Percentiles rank a stretch among this genome's conserved stretches.
Evolutionary conservation across 1,140 invertebrate species (phyloP).

Genomic region (Drosophila ananassae): DNA sequence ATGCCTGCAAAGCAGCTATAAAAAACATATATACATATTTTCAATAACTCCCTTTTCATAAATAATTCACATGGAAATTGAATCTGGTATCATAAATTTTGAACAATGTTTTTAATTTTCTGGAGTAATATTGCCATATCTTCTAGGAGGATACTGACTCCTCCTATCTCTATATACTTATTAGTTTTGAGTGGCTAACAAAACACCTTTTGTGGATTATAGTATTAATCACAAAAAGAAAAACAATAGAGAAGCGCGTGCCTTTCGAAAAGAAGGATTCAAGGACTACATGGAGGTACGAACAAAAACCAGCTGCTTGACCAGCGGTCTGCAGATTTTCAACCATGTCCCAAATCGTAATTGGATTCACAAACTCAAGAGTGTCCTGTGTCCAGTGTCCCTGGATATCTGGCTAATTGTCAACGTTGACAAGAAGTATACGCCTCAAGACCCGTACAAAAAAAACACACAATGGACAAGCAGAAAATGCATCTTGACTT

Average conservation of each 20-base stretch:
- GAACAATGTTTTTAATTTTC: neutral
- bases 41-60: conserved; percentile 75
- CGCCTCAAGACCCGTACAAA: conserved; percentile 26
- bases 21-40: conserved; percentile 69
- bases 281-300: neutral
- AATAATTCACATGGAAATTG: conserved; percentile 76
- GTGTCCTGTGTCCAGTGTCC: conserved; percentile 24
- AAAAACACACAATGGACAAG: conserved; percentile 8
- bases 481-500: conserved; percentile 76
- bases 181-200: conserved; percentile 48
- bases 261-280: conserved; percentile 35
- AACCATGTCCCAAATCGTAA: conserved; percentile 51
- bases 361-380: conserved; percentile 64
- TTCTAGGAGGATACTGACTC: conserved; percentile 21
- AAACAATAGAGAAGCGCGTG: conserved; percentile 51
- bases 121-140: neutral
- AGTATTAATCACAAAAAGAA: conserved; percentile 48
- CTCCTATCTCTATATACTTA: conserved; percentile 48
- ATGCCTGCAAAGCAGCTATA: conserved; percentile 71
- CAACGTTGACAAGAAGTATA: conserved; percentile 72
- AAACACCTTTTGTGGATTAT: conserved; percentile 48
- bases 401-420: conserved; percentile 64
- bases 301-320: conserved; percentile 49
- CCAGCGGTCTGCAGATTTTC: conserved; percentile 54
- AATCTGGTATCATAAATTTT: conserved; percentile 35